Evolutionary conservation across 2,797 vertebrate genomes (phyloP), one percentile per base, ranked within the genome.

Genomic region (Schizopygopsis malacanthus): DNA sequence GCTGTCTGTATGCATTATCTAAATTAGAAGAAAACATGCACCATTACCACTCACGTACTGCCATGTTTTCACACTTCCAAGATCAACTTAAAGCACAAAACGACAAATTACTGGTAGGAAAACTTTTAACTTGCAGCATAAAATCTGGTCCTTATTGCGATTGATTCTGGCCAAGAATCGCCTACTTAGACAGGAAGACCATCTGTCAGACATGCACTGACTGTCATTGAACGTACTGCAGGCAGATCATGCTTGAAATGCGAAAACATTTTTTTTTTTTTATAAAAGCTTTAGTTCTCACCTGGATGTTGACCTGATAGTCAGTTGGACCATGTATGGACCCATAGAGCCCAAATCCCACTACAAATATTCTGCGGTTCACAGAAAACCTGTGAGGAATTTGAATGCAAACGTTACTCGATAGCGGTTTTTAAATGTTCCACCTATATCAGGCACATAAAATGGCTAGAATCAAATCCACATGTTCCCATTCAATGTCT

Each of bases 241-340:
- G 28, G 13, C 28, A 37, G 28, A 37, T 37, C 15, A 65, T 16
- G 15, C 13, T 18, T 65, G 28, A 33, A 28, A 28, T 28, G 25
- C 25, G 25, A 28, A 28, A 28, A 28, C 25, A 28, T 28, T 28
- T n/a, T 28, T 8, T 41, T 41, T 41, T 41, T 41, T 41, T 41
- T 7, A 41, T 39, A 41, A 54, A 61, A 61, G n/a, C 4, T 33
- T 70, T 69, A 0, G 8, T 28, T 50, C 37, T 90, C 94, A 99
- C 98, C 98, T 99, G 98, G 89, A 99, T 98, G 89, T 99, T 99
- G 88, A 99, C 98, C 93, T 99, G 98, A 91, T 99, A 99, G 93
- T 99, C 98, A 0, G 97, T 99, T 70, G 97, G 98, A 82, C 98
- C 98, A 7, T 99, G 98, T 95, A 99, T 99, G 77, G 98, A 99